Conservation (phyloP, 2,113 vertebrate genomes). For the Bubo blakistoni region DNA sequence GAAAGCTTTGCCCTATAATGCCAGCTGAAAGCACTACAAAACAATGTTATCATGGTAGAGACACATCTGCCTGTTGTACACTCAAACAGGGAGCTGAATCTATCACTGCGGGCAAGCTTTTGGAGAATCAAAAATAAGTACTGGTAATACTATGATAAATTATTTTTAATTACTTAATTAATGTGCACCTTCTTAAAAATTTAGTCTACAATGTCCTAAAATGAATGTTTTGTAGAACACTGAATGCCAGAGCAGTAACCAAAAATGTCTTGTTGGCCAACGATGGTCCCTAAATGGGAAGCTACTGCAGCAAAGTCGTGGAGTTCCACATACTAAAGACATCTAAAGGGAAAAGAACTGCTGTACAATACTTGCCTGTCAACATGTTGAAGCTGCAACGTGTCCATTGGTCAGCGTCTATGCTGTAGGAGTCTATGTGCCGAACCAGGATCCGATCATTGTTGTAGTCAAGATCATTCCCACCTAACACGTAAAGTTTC, state of each 20-base stretch:
- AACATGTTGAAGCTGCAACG: slow-evolving; percentile 92
- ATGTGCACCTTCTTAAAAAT: neutral
- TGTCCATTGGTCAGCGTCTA: slow-evolving; percentile 93
- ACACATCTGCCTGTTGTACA: neutral
- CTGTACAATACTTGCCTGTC: slow-evolving; percentile 76
- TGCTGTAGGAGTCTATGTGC: slow-evolving; percentile 93
- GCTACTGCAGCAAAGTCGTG: neutral
- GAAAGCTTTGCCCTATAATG: neutral
- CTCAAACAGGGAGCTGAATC: neutral
- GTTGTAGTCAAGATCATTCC: slow-evolving; percentile 96
- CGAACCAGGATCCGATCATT: slow-evolving; percentile 94
- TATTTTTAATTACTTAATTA: neutral
- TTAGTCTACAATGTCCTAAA: neutral
- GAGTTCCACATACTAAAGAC: neutral
- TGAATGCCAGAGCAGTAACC: neutral
- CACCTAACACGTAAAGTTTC: slow-evolving; percentile 92
- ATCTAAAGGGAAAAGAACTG: neutral
- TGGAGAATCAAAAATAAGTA: neutral
- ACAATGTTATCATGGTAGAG: accelerated
- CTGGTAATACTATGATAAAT: neutral
- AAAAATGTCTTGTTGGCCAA: neutral
- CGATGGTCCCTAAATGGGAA: neutral
- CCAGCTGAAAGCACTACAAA: neutral
- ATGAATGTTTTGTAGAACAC: neutral
- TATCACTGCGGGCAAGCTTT: neutral